Evolutionary conservation across 2,888 invertebrate genomes (phyloP).

Genomic region (Lepidocyrtoides sp.): DNA sequence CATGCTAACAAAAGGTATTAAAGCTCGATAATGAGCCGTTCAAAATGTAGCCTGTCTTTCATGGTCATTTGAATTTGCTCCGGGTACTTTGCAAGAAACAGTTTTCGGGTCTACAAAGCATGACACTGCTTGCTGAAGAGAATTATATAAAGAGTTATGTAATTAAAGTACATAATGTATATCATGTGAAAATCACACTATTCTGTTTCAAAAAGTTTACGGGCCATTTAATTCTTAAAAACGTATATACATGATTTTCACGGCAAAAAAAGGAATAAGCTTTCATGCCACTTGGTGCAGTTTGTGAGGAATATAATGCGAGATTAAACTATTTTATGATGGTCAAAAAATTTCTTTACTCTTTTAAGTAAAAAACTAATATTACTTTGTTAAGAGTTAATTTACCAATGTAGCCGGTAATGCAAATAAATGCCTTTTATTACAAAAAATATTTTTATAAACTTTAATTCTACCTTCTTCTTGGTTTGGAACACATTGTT

Average conservation of each 20-base stretch:
- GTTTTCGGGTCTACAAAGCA: constrained; percentile 61
- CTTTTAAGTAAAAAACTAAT: background rate
- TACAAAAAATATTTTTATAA: background rate
- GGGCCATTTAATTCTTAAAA: background rate
- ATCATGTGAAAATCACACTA: background rate
- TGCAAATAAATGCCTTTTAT: too few relatives aligned
- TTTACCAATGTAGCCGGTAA: too few relatives aligned
- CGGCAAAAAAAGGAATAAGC: too few relatives aligned
- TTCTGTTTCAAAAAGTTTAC: background rate
- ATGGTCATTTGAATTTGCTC: constrained; percentile 43
- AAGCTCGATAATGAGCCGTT: constrained; percentile 7
- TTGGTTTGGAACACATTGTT: constrained; percentile 72
- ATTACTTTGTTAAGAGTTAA: too few relatives aligned
- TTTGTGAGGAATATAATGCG: too few relatives aligned
- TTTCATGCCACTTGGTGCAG: too few relatives aligned
- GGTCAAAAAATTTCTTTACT: too few relatives aligned
- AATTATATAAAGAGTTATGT: background rate
- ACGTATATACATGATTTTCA: too few relatives aligned
- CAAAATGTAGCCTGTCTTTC: constrained; percentile 3
- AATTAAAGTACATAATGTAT: background rate
- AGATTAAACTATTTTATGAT: too few relatives aligned
- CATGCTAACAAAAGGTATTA: background rate
- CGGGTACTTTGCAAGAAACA: background rate
- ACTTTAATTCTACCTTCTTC: constrained; percentile 61
- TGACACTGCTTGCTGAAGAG: constrained; percentile 18